Evolutionary conservation across 2,113 vertebrate species (phyloP), one percentile per base, ranked within the genome.

Genomic region (Narcine bancroftii): DNA sequence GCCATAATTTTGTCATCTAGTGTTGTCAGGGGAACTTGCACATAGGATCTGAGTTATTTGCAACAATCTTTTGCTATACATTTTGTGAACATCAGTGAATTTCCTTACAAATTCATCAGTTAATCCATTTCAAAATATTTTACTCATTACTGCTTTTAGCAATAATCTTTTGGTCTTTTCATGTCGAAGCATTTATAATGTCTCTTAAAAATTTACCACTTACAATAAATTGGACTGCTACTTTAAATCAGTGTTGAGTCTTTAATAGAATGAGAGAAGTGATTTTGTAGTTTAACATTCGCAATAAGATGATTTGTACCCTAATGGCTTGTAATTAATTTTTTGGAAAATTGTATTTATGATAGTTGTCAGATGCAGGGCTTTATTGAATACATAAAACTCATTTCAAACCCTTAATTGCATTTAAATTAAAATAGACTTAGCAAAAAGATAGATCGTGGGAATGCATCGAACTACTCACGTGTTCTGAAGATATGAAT

Each of bases 351-450:
- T 96, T 95, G 94, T 97, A 96, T 97, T 96, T 97, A 97, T 97
- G 96, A 97, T 96, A 97, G 96, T 96, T 96, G 96, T 95, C 95
- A 96, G 96, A 97, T 97, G 97, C 94, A 60, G 95, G 95, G 96
- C 96, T 97, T 97, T 97, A 97, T 97, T 97, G 97, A 97, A 97
- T 97, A 96, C 96, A 97, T 97, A 97, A 98, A 97, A 97, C 97
- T 97, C 97, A 97, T 98, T 97, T 97, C 97, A 96, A 96, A 96
- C 96, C 96, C 96, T 97, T 98, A 97, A 98, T 97, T 97, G 96
- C 96, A 96, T 97, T 97, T 97, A 97, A 97, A 97, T 97, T 97
- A 98, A 97, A 98, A 97, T 97, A 96, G 97, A 96, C 97, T 97
- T 97, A 96, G 96, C 96, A 95, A 95, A 96, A 97, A 97, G 97